phyloP scores from a whole-genome alignment of 1,140 invertebrate genomes.

The Drosophila santomea region DNA sequence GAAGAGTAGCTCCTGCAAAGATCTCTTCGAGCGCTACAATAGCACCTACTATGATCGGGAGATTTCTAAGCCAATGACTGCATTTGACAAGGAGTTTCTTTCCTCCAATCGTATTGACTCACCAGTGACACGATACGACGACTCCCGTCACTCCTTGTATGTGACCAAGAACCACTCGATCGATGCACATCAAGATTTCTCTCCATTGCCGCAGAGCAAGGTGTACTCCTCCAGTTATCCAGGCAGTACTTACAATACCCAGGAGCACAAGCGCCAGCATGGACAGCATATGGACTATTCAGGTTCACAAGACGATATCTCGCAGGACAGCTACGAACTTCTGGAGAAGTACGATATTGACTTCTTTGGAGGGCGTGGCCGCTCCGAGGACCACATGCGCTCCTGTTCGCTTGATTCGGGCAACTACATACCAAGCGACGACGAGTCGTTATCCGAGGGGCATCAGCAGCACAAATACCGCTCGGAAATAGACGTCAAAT shows the following conservation, averaged over 20 bases:
- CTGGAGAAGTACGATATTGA: constrained; percentile 91
- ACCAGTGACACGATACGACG: constrained; percentile 91
- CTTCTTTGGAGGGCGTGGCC: constrained; percentile 84
- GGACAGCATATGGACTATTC: constrained; percentile 87
- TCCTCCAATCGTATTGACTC: constrained; percentile 87
- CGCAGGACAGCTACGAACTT: constrained; percentile 94
- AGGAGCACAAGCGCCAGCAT: constrained; percentile 87
- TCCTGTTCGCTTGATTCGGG: constrained; percentile 90
- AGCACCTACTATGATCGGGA: constrained; percentile 67
- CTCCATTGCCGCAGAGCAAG: constrained; percentile 84
- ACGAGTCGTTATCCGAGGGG: constrained; percentile 86
- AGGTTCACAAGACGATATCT: constrained; percentile 93
- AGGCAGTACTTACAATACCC: constrained; percentile 88
- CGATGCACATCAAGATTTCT: constrained; percentile 79
- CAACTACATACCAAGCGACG: constrained; percentile 89
- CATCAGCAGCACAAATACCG: constrained; percentile 84
- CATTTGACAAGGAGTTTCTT: constrained; percentile 83
- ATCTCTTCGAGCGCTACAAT: constrained; percentile 86
- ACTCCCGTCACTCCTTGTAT: constrained; percentile 88
- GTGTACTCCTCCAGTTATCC: constrained; percentile 94
- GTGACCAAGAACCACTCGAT: constrained; percentile 82
- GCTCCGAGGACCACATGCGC: constrained; percentile 85
- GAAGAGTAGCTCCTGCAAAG: constrained; percentile 91
- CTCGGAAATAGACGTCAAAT: constrained; percentile 85
- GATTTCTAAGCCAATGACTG: constrained; percentile 73